Evolutionary conservation across 2,888 invertebrate genomes (phyloP).

Genomic region (Trichogramma dendrolimi): DNA sequence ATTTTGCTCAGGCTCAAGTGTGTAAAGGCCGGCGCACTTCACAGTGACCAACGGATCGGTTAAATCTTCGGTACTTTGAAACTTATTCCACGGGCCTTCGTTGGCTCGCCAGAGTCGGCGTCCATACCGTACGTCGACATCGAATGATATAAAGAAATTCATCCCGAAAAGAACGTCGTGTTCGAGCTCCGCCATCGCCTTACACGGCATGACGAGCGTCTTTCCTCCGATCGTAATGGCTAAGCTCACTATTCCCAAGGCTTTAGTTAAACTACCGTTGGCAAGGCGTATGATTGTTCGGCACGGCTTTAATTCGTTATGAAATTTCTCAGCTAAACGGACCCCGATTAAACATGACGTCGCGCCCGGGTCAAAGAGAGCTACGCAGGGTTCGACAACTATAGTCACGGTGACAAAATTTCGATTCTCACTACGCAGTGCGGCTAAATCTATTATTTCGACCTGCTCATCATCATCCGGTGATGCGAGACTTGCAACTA

Average conservation of each 20-base stretch:
- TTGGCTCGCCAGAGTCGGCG: neutral
- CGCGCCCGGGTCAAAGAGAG: constrained; percentile 6
- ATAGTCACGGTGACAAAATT: too few species aligned
- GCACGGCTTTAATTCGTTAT: neutral
- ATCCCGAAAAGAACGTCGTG: neutral
- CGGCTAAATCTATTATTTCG: too few species aligned
- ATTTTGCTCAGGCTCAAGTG: neutral
- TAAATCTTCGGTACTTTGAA: neutral
- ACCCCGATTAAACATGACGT: neutral
- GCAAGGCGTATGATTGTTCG: too few species aligned
- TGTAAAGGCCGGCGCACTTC: neutral
- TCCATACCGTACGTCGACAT: neutral
- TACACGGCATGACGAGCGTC: neutral
- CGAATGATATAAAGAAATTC: neutral
- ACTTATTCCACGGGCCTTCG: neutral
- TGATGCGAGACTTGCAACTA: too few species aligned
- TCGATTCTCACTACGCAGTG: too few species aligned
- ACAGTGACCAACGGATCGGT: neutral
- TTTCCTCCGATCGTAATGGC: neutral
- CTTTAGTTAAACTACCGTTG: too few species aligned
- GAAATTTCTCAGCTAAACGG: neutral
- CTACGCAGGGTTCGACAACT: too few species aligned
- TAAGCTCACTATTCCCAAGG: neutral
- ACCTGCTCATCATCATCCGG: too few species aligned
- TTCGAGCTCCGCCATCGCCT: neutral